phyloP scores from a whole-genome alignment of 1,140 invertebrate genomes.

The Dendrolimus kikuchii region DNA sequence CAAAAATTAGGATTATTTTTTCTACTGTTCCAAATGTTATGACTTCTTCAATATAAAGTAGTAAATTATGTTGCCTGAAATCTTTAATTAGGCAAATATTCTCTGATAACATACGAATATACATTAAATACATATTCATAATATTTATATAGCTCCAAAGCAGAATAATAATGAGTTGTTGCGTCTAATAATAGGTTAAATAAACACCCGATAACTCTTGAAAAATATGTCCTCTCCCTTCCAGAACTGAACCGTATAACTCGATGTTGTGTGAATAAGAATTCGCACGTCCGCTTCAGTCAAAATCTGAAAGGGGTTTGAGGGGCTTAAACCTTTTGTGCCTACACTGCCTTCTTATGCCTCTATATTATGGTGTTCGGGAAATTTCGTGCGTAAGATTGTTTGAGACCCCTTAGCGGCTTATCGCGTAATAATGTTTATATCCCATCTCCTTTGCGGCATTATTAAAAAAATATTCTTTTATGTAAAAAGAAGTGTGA shows the following conservation, averaged over 20 bases:
- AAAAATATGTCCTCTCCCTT: no score
- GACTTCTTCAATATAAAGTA: no score
- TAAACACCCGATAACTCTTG: no score
- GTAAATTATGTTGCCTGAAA: no score
- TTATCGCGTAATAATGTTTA: constrained; percentile 29
- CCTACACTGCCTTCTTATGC: constrained; percentile 4
- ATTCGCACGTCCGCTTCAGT: constrained; percentile 17
- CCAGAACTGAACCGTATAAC: neutral
- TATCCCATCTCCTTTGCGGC: constrained; percentile 16
- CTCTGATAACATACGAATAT: no score
- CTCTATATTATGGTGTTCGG: constrained; percentile 12
- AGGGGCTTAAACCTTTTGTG: constrained; percentile 30
- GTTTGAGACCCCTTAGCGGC: constrained; percentile 13
- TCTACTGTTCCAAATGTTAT: no score
- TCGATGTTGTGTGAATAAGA: constrained; percentile 3
- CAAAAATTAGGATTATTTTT: no score
- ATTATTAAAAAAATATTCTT: constrained; percentile 1
- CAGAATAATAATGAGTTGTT: no score
- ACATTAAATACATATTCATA: no score
- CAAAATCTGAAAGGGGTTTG: constrained; percentile 24
- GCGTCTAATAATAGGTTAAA: no score
- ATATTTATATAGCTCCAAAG: no score
- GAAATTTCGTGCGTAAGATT: constrained; percentile 19
- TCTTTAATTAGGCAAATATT: no score
- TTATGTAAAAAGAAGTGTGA: constrained; percentile 5